These are phyloP conservation scores for Dipodomys merriami DNA, from an alignment of 2,113 vertebrate species.

Conservation along the genomic window DNA sequence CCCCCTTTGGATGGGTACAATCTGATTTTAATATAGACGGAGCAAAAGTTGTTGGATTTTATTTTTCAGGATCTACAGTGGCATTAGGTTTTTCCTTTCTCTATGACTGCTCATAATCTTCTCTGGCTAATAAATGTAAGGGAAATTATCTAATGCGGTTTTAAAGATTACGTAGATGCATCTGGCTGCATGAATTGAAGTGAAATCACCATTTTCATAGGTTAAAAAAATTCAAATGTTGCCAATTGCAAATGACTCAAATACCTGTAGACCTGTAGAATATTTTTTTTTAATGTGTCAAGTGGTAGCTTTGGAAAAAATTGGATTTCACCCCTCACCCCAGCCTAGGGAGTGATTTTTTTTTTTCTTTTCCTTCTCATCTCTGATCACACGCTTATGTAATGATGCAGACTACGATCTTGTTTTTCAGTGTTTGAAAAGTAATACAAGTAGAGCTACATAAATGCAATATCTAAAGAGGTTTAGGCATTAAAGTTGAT, in stretches of 20 bases:
- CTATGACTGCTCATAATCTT: background rate
- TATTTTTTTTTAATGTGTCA: constrained; percentile 27
- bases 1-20: background rate
- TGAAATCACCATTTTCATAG: background rate
- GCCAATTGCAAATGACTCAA: constrained; percentile 36
- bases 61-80: background rate
- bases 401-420: constrained; percentile 46
- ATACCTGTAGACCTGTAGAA: background rate
- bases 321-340: background rate
- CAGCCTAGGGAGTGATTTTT: background rate
- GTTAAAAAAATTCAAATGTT: background rate
- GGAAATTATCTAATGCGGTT: constrained; percentile 15
- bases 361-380: background rate
- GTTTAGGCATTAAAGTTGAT: background rate
- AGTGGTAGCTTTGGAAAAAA: constrained; percentile 37
- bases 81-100: constrained; percentile 57
- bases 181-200: background rate
- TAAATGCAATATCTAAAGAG: constrained; percentile 37
- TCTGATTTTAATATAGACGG: constrained; percentile 2
- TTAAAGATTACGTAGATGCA: background rate
- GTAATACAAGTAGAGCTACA: background rate
- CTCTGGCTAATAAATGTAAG: background rate
- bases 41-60: constrained; percentile 30
- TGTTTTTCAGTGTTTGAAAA: constrained; percentile 26
- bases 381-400: constrained; percentile 68